Percentiles rank a stretch among this genome's conserved stretches.
phyloP scores from a whole-genome alignment of 2,113 vertebrate genomes.

The Suricata suricatta region DNA sequence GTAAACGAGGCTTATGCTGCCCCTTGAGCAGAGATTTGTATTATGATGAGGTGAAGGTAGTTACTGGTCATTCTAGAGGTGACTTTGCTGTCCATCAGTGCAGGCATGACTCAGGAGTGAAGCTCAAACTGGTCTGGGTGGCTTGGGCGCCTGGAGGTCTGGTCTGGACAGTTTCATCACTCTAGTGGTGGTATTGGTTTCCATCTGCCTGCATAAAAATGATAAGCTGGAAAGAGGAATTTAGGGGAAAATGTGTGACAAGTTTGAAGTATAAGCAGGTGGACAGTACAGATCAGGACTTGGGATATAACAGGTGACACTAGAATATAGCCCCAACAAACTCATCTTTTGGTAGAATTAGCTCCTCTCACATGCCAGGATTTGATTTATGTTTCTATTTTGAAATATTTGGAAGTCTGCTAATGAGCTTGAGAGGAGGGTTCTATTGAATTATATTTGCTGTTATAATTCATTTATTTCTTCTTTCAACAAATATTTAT shows the following conservation, averaged over 20 bases:
- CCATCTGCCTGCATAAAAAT: background rate
- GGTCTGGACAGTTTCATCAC: background rate
- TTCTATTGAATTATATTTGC: background rate
- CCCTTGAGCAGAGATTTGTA: background rate
- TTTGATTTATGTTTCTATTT: background rate
- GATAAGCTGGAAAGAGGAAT: background rate
- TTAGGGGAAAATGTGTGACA: background rate
- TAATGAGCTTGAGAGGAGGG: background rate
- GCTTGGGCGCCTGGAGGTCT: background rate
- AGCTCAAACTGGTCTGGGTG: background rate
- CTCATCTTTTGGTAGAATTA: background rate
- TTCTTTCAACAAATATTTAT: background rate
- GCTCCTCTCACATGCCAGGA: no score
- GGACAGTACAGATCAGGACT: background rate
- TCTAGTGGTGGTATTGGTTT: background rate
- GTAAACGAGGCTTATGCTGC: background rate
- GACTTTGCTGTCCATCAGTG: background rate
- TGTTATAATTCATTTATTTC: background rate
- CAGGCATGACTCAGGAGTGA: background rate
- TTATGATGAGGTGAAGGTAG: background rate
- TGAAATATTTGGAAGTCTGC: background rate
- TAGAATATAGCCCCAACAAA: background rate
- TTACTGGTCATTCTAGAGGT: background rate
- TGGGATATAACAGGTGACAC: background rate
- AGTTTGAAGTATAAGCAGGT: background rate